Percentiles rank a stretch among this genome's conserved stretches.
Evolutionary conservation across 2,113 vertebrate species (phyloP).

Genomic region (Catharus bicknelli): DNA sequence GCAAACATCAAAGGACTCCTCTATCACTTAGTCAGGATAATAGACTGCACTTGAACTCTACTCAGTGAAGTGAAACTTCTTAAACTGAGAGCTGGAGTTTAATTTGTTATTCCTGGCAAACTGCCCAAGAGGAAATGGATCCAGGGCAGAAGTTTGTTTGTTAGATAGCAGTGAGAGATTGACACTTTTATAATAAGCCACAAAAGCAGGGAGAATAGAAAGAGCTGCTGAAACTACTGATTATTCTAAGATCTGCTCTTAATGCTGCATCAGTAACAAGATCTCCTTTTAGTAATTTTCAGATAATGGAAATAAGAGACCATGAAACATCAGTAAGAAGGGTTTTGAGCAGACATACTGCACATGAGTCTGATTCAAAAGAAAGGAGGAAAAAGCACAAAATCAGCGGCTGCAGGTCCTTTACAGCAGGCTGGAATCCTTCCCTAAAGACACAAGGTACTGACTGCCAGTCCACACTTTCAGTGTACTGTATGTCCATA

Average conservation of each 20-base stretch:
- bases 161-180: slow-evolving; percentile 60
- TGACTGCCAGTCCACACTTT: slow-evolving; percentile 12
- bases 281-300: slow-evolving; percentile 28
- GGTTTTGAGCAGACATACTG: slow-evolving; percentile 7
- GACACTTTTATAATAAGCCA: slow-evolving; percentile 59
- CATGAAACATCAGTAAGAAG: background rate
- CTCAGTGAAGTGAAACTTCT: slow-evolving; percentile 74
- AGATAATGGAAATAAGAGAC: slow-evolving; percentile 49
- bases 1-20: slow-evolving; percentile 74
- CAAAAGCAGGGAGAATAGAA: slow-evolving; percentile 49
- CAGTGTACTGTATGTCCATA: background rate
- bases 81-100: slow-evolving; percentile 71
- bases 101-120: slow-evolving; percentile 78
- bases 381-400: background rate
- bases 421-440: background rate
- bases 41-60: slow-evolving; percentile 69
- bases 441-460: background rate
- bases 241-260: slow-evolving; percentile 16
- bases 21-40: slow-evolving; percentile 75
- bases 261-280: background rate
- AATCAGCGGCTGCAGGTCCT: background rate
- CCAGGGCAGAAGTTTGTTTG: slow-evolving; percentile 63
- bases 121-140: slow-evolving; percentile 71
- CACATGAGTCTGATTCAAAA: background rate
- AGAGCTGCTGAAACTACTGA: slow-evolving; percentile 34